Evolutionary conservation across 1,140 invertebrate species (phyloP).

Genomic region (Cyclina sinensis): DNA sequence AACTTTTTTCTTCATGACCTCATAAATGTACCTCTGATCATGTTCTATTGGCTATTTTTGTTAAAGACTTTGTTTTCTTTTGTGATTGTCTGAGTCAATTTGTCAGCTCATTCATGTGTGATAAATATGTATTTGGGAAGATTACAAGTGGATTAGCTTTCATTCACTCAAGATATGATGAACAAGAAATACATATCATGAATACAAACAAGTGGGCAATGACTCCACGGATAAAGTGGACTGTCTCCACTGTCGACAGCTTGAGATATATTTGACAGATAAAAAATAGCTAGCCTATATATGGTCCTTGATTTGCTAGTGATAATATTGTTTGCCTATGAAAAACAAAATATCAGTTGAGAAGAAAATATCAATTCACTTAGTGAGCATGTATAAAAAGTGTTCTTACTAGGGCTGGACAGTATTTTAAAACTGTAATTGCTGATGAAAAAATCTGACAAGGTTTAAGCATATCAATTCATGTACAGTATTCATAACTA

Average conservation of each 20-base stretch:
- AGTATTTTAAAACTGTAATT: too few relatives aligned
- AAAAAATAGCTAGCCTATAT: conserved; percentile 25
- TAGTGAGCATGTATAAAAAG: not conserved
- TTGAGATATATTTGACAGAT: conserved; percentile 39
- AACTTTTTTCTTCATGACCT: not conserved
- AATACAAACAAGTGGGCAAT: conserved; percentile 17
- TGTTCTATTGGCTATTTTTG: not conserved
- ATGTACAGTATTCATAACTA: too few relatives aligned
- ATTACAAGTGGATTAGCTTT: conserved; percentile 53
- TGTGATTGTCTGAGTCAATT: conserved; percentile 57
- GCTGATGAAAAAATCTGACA: not conserved
- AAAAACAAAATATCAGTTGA: conserved; percentile 22
- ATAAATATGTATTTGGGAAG: conserved; percentile 46
- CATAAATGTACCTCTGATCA: not conserved
- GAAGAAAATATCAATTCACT: conserved; percentile 1
- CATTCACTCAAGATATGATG: conserved; percentile 30
- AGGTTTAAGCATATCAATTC: too few relatives aligned
- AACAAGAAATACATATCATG: conserved; percentile 18
- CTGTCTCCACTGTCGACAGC: conserved; percentile 37
- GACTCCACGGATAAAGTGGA: conserved; percentile 13
- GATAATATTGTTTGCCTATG: conserved; percentile 35
- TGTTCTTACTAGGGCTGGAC: not conserved
- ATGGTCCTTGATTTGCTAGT: not conserved
- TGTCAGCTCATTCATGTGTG: conserved; percentile 49
- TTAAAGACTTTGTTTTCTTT: conserved; percentile 36